Base-by-base conservation (phyloP, 2,113 vertebrate genomes). In the Eupsittula cactorum region DNA sequence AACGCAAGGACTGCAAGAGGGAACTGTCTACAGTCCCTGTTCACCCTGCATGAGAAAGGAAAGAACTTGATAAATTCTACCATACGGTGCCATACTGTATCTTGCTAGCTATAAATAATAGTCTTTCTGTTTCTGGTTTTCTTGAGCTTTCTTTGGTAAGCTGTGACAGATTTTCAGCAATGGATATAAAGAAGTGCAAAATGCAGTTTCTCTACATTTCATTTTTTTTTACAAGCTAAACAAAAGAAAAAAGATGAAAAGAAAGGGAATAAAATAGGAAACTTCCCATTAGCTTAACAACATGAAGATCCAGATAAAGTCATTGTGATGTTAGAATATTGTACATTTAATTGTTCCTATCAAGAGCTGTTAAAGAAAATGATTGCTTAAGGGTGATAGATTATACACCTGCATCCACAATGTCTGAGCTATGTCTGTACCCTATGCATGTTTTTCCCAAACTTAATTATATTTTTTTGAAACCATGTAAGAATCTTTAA, bases 61-160 rank as follows among this genome's bases (percentile, higher is more conserved):
- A 96, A 69, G 82, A 95, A 97, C 95, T 96, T 84, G 95, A 94
- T 94, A 95, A 96, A 96, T 96, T 97, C 96, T 96, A 94, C 97
- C 97, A 95, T 97, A 95, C 97, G 97, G 97, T 97, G 96, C 97
- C 95, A 96, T 95, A 92, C 91, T 95, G 91, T 89, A 92, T 81
- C 96, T 96, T 81, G 83, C 86, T 63, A 76, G 97, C 95, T 96
- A 93, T 97, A 96, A 98, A 97, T 97, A 96, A 97, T 95, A 83
- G 93, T 95, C 93, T 96, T 94, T 92, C 92, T 97, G 91, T 95
- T 93, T 91, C 92, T 96, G 95, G 86, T 75, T 95, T 96, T 94
- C 97, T 97, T 88, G 90, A 85, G 29, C 73, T 94, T 89, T 95
- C 82, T 88, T 90, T 86, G 85, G 91, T 97, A 89, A 89, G 85